These are phyloP conservation scores for Crax fasciolata DNA, from an alignment of 2,797 vertebrate species.

Conservation along the genomic window DNA sequence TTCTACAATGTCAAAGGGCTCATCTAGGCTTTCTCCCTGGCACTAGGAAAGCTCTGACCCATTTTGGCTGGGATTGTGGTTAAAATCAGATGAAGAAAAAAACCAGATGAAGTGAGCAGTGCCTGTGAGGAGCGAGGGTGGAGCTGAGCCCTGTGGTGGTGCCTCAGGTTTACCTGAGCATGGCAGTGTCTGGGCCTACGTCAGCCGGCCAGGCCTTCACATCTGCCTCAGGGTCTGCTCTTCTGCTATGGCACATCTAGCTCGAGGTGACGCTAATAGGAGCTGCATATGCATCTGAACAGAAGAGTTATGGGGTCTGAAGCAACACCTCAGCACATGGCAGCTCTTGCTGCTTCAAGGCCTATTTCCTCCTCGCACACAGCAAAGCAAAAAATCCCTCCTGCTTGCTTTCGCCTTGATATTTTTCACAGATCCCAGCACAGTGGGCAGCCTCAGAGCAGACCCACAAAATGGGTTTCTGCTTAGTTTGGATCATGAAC, in stretches of 20 bases:
- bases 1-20: not conserved
- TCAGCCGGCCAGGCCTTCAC: accelerated
- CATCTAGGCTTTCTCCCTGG: not conserved
- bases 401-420: not conserved
- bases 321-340: not conserved
- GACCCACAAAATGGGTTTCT: slow-evolving; percentile 12
- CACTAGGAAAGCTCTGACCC: not conserved
- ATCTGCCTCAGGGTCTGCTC: not conserved
- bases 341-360: not conserved
- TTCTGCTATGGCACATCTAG: not conserved
- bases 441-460: slow-evolving; percentile 25
- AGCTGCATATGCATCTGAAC: not conserved
- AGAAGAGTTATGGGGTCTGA: not conserved
- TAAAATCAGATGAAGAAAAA: not conserved
- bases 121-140: not conserved
- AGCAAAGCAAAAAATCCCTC: not conserved
- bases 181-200: not conserved
- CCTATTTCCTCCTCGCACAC: not conserved
- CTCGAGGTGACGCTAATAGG: not conserved
- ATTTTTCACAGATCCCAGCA: accelerated
- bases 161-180: not conserved
- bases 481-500: not conserved
- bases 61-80: not conserved
- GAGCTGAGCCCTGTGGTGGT: not conserved
- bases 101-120: not conserved